A percentile compares a stretch with the other conserved stretches of the same genome.
Conservation (phyloP, 2,797 vertebrate species). For the Loris lydekkerianus region DNA sequence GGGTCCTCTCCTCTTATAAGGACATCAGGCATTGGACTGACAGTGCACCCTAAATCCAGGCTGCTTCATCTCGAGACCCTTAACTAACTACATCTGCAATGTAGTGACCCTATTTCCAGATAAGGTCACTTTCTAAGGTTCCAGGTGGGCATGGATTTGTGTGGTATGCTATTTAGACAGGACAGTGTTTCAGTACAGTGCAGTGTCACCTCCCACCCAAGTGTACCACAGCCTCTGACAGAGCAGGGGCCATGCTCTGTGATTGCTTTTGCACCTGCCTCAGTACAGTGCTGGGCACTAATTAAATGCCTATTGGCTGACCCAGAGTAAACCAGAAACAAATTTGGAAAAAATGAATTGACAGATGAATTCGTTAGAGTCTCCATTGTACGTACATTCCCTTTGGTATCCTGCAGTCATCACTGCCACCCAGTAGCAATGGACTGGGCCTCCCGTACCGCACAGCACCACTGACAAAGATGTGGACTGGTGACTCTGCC, state of each 20-base stretch:
- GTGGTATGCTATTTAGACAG: too few species aligned
- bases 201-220: too few species aligned
- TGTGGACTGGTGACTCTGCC: fast-evolving
- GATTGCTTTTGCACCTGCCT: background rate
- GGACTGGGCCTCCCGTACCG: background rate
- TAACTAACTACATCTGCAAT: background rate
- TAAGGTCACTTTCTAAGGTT: background rate
- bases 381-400: fast-evolving
- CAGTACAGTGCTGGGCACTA: background rate
- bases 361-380: too few species aligned
- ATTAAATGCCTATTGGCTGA: too few species aligned
- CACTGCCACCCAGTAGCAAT: fast-evolving
- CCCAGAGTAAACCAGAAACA: background rate
- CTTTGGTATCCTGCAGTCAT: background rate
- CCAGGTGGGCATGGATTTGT: background rate
- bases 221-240: fast-evolving
- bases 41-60: background rate
- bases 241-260: background rate
- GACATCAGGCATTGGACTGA: background rate
- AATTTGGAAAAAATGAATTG: background rate
- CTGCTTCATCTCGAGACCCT: background rate
- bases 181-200: background rate
- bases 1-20: background rate
- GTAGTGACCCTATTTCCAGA: background rate
- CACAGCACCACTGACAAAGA: background rate